These are phyloP conservation scores for Tethya wilhelma DNA, from an alignment of 37 sponge, comb jelly and placozoan species.

Conservation along the genomic window DNA sequence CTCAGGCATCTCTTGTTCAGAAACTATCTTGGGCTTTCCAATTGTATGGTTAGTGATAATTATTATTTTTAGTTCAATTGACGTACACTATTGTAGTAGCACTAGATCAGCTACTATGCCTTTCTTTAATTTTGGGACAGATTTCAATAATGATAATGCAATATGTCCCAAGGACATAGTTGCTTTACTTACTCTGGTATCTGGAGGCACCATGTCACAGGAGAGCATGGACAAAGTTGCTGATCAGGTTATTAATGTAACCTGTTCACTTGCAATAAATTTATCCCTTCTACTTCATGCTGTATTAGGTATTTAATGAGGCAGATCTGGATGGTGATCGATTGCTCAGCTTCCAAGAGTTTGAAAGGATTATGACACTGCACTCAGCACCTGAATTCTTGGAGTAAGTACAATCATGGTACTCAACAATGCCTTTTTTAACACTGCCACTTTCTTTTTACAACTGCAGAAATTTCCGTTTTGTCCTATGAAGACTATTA, in stretches of 20 bases:
- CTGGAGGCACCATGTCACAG: slow-evolving; percentile 2
- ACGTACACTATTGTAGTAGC: neutral
- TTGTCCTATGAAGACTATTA: slow-evolving; percentile 5
- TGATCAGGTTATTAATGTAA: slow-evolving; percentile 21
- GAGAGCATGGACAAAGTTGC: neutral
- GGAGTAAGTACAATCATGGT: slow-evolving; percentile 3
- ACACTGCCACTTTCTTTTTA: neutral
- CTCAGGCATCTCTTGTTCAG: slow-evolving; percentile 4
- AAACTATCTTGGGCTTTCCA: slow-evolving; percentile 36
- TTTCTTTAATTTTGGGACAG: neutral
- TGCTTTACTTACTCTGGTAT: slow-evolving; percentile 1
- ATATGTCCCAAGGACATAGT: slow-evolving; percentile 18
- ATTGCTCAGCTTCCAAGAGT: slow-evolving; percentile 33
- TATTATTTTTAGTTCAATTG: neutral
- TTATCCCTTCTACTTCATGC: neutral
- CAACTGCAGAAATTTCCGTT: slow-evolving; percentile 13
- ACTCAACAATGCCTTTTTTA: neutral
- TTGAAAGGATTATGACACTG: slow-evolving; percentile 42
- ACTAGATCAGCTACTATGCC: neutral
- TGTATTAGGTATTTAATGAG: slow-evolving; percentile 27
- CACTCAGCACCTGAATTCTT: slow-evolving; percentile 31
- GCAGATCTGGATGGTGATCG: slow-evolving; percentile 37
- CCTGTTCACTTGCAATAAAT: neutral
- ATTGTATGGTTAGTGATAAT: slow-evolving; percentile 19
- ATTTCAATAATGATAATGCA: slow-evolving; percentile 40